These are phyloP conservation scores for Actinia tenebrosa DNA, from an alignment of 64 coral and sea anemone genomes.

Conservation along the genomic window DNA sequence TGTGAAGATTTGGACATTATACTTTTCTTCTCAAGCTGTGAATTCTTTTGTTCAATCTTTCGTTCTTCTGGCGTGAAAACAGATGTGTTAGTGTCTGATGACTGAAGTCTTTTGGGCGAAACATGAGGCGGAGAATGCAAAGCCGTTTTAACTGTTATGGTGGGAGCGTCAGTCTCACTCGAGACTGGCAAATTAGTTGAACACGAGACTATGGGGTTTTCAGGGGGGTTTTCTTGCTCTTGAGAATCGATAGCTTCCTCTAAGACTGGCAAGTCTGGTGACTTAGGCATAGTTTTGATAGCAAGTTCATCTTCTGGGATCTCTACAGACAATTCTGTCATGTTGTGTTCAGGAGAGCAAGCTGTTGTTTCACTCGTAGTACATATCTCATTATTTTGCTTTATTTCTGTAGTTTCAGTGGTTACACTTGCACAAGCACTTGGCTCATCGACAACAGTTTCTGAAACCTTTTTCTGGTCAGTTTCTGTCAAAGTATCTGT, in stretches of 20 bases:
- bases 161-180: not conserved
- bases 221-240: not conserved
- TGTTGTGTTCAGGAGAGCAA: not conserved
- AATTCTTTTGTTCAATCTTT: not conserved
- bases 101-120: not conserved
- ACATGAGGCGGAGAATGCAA: not conserved
- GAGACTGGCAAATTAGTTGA: not conserved
- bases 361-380: not conserved
- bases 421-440: not conserved
- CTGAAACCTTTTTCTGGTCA: not conserved
- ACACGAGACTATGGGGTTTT: not conserved
- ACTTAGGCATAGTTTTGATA: not conserved
- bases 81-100: not conserved
- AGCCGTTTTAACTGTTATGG: not conserved
- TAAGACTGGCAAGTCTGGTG: not conserved
- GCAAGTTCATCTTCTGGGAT: not conserved
- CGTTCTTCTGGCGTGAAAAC: not conserved
- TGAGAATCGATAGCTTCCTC: not conserved
- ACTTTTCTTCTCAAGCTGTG: not conserved
- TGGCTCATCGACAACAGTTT: not conserved
- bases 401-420: not conserved
- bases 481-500: conserved; percentile 5
- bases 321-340: not conserved
- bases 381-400: not conserved
- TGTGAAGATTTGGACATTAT: conserved; percentile 51